phyloP scores from a whole-genome alignment of 2,113 vertebrate genomes.

The Micromys minutus region DNA sequence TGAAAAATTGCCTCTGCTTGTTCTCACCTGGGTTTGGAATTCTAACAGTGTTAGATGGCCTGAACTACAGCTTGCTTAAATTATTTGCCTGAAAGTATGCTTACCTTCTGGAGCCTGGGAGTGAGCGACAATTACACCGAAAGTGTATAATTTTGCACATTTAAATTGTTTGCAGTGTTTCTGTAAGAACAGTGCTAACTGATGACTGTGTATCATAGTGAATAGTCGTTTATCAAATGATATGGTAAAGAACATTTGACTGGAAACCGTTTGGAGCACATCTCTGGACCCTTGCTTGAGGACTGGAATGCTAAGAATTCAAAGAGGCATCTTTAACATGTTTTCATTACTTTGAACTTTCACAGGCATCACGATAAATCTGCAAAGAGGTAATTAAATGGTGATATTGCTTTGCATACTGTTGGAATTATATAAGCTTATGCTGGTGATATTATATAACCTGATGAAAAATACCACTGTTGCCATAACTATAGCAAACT shows the following conservation, averaged over 20 bases:
- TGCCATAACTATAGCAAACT: neutral
- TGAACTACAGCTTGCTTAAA: neutral
- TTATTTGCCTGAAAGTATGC: neutral
- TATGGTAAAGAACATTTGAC: neutral
- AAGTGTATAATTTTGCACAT: constrained; percentile 37
- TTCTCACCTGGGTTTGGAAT: neutral
- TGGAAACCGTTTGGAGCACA: neutral
- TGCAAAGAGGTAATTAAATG: neutral
- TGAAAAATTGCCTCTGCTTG: neutral
- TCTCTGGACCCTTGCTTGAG: neutral
- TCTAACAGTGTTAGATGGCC: neutral
- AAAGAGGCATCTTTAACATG: neutral
- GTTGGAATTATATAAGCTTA: neutral
- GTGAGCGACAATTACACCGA: neutral
- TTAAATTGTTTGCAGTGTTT: neutral
- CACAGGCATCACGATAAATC: neutral
- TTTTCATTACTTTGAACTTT: constrained; percentile 10
- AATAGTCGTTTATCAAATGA: neutral
- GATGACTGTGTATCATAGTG: neutral
- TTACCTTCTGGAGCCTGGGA: neutral
- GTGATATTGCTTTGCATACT: neutral
- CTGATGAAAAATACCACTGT: neutral
- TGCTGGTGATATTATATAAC: neutral
- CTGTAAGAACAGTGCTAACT: neutral
- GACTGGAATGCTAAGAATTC: neutral